phyloP scores from a whole-genome alignment of 2,888 invertebrate species.

The Lithophane socia region DNA sequence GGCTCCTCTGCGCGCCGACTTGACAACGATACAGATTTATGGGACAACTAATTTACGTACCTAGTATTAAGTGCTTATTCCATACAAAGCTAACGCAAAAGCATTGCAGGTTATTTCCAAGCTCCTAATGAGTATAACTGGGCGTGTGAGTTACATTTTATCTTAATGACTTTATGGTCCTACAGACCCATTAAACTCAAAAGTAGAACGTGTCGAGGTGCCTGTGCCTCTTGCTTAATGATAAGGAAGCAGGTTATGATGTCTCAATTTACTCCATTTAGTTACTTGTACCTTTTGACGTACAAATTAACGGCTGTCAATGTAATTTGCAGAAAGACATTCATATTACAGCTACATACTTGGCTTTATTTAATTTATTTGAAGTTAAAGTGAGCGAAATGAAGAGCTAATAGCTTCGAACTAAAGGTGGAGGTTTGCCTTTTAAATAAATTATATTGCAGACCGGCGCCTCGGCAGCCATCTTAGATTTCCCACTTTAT shows the following conservation, averaged over 20 bases:
- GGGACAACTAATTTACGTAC: constrained; percentile 68
- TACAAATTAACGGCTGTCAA: constrained; percentile 15
- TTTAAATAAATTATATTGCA: constrained; percentile 47
- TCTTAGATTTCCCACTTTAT: constrained; percentile 63
- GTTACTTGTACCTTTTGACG: constrained; percentile 20
- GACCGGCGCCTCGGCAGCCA: constrained; percentile 59
- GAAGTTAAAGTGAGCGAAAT: background rate
- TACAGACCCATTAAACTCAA: constrained; percentile 42
- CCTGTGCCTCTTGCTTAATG: constrained; percentile 21
- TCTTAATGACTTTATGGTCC: constrained; percentile 55
- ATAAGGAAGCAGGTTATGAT: constrained; percentile 43
- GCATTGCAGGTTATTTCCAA: constrained; percentile 16
- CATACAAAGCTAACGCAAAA: constrained; percentile 42
- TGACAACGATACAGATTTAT: constrained; percentile 75
- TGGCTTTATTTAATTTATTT: background rate
- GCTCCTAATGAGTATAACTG: constrained; percentile 36
- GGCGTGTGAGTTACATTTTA: constrained; percentile 51
- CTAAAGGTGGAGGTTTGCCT: constrained; percentile 19
- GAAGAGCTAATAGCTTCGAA: background rate
- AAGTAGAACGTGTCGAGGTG: constrained; percentile 35
- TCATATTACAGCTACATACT: background rate
- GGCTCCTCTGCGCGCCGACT: constrained; percentile 39
- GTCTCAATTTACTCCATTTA: constrained; percentile 39
- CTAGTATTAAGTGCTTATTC: constrained; percentile 43
- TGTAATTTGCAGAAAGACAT: constrained; percentile 1